Percentiles rank a stretch among this genome's conserved stretches.
Conservation (phyloP, 2,113 vertebrate genomes). For the Grallaria varia region DNA sequence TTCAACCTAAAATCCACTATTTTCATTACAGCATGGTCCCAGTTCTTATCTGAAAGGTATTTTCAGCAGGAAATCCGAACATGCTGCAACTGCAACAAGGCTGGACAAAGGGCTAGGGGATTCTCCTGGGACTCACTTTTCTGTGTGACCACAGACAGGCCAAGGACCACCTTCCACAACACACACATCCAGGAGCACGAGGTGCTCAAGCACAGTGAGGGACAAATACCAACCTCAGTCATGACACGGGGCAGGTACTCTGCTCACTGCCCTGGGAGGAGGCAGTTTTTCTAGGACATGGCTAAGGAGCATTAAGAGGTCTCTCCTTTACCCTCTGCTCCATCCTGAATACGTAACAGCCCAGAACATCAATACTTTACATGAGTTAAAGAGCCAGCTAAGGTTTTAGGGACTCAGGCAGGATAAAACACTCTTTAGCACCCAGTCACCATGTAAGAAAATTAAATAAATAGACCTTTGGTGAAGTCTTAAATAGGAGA, state of each 20-base stretch:
- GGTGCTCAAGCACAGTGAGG: not conserved
- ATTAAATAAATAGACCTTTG: not conserved
- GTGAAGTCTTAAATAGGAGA: not conserved
- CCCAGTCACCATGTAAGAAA: not conserved
- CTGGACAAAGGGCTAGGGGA: not conserved
- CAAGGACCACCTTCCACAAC: not conserved
- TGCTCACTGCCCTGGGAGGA: not conserved
- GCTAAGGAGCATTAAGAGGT: slow-evolving; percentile 3
- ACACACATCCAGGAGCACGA: not conserved
- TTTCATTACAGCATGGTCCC: not conserved
- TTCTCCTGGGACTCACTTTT: not conserved
- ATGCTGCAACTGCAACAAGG: not conserved
- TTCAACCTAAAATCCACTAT: not conserved
- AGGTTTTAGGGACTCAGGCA: slow-evolving; percentile 32
- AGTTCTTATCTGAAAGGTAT: not conserved
- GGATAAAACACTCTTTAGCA: slow-evolving; percentile 26
- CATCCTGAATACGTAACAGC: not conserved
- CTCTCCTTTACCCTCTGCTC: slow-evolving; percentile 22
- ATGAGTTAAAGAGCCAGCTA: slow-evolving; percentile 14
- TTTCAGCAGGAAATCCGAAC: not conserved
- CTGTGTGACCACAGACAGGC: not conserved
- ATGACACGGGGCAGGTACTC: not conserved
- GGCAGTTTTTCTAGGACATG: not conserved
- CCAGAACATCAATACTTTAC: slow-evolving; percentile 13
- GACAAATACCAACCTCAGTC: not conserved